Percentiles rank a stretch among this genome's conserved stretches.
These are phyloP conservation scores for Trichopoda pennipes DNA, from an alignment of 2,888 invertebrate genomes.

Conservation along the genomic window DNA sequence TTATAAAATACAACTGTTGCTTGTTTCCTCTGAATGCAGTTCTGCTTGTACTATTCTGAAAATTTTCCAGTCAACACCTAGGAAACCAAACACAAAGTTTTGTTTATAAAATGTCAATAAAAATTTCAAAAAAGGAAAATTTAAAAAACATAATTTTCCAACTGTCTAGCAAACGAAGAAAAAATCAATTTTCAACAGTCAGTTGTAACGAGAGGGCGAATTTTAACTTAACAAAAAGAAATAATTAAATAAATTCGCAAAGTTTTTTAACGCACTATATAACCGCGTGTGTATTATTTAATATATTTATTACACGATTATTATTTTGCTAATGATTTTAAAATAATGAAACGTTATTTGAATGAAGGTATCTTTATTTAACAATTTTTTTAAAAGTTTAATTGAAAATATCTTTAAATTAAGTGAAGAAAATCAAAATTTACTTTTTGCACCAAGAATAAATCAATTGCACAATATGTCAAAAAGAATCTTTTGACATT, in stretches of 20 bases:
- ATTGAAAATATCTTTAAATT: conserved; percentile 43
- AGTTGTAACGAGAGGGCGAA: conserved; percentile 6
- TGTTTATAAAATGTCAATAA: conserved; percentile 64
- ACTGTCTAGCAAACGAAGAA: conserved; percentile 32
- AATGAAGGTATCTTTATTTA: conserved; percentile 54
- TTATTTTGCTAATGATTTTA: conserved; percentile 37
- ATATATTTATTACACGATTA: neutral
- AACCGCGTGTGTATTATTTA: neutral
- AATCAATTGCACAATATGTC: conserved; percentile 61
- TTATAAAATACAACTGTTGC: conserved; percentile 35
- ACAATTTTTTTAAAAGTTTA: conserved; percentile 18
- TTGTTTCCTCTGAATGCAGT: conserved; percentile 53
- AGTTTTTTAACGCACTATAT: neutral
- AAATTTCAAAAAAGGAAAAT: conserved; percentile 57
- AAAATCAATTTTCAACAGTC: conserved; percentile 42
- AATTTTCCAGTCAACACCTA: conserved; percentile 49
- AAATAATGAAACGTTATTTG: conserved; percentile 57
- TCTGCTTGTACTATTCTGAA: conserved; percentile 26
- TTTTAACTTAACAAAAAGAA: neutral
- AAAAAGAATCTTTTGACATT: conserved; percentile 38
- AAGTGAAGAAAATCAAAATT: conserved; percentile 2
- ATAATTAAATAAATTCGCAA: neutral
- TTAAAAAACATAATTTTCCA: conserved; percentile 16
- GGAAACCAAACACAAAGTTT: conserved; percentile 55
- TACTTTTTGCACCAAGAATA: conserved; percentile 49